Percentiles rank a stretch among this genome's conserved stretches.
These are phyloP conservation scores for Halcyon chelicuti DNA, from an alignment of 2,797 vertebrate genomes.

Conservation along the genomic window DNA sequence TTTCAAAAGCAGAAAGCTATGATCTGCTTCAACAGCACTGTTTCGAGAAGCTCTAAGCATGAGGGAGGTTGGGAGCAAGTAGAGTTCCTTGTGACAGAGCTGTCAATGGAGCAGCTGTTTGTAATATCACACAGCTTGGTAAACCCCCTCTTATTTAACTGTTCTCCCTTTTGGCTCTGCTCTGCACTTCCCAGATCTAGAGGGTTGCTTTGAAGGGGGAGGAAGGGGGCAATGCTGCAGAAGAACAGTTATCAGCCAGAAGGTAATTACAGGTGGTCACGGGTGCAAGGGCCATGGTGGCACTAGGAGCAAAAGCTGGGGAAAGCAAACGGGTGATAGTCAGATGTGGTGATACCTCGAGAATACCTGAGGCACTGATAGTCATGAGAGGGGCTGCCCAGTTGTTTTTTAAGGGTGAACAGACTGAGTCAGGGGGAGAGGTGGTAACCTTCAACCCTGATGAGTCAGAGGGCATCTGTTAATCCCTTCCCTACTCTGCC, in stretches of 20 bases:
- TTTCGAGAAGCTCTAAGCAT: not conserved
- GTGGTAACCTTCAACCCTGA: no score
- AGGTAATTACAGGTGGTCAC: not conserved
- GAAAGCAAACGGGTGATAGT: not conserved
- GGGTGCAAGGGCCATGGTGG: accelerated
- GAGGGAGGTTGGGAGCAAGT: not conserved
- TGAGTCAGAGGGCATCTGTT: no score
- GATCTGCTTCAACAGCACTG: not conserved
- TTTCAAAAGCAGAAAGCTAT: not conserved
- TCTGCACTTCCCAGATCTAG: not conserved
- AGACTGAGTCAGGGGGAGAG: no score
- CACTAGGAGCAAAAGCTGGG: not conserved
- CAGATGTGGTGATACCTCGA: not conserved
- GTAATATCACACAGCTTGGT: not conserved
- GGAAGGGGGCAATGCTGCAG: not conserved
- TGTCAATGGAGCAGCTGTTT: slow-evolving; percentile 4
- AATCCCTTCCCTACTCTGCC: no score
- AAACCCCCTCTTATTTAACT: not conserved
- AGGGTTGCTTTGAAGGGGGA: not conserved
- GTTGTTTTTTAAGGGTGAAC: no score
- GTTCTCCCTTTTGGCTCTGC: not conserved
- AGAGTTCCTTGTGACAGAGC: not conserved
- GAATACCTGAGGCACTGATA: not conserved
- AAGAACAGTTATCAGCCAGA: not conserved
- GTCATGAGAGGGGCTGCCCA: not conserved